Base-by-base conservation (phyloP, 2,113 vertebrate genomes). In the Cacatua alba region DNA sequence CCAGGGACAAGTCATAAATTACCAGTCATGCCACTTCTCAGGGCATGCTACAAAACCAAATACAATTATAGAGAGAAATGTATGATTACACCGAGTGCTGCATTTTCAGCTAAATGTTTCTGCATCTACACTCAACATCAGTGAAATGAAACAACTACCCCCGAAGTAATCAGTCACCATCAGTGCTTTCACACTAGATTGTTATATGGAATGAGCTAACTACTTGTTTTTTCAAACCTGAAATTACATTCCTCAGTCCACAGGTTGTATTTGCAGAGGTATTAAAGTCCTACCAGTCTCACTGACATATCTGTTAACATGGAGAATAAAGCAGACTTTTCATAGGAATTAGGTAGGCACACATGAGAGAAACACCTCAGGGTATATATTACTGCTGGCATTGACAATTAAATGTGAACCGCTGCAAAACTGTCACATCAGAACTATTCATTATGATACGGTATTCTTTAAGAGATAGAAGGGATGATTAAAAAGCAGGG, bases 61-160 rank as follows among this genome's bases (percentile, higher is more conserved):
- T 44, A 68, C 29, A 92, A 39, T 82, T 79, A 76, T n/a, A 76
- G 14, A 46, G 41, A 63, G 53, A 95, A 95, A 92, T 17, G 37
- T 79, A 85, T 77, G 67, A 83, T 77, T 88, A 81, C 60, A 81
- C 41, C 44, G 35, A 82, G n/a, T 65, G 49, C 65, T 90, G 31
- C 53, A 65, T 95, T 94, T 95, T 82, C 67, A 91, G 16, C 28
- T 88, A 81, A 92, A 70, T 77, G 41, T 63, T 88, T 93, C 64
- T 80, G 37, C 84, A 49, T 75, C 77, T 82, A 0, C 44, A 41
- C 17, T 84, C 29, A 49, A 39, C n/a, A 59, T 55, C 69, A 89
- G 33, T 31, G 51, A 88, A 78, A 82, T 68, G 43, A 80, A 81
- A 33, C 8, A 82, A 39, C 23, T 68, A 33, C 31, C 17, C 23